Evolutionary conservation across 2,113 vertebrate genomes (phyloP), one percentile per base, ranked within the genome.

Genomic region (Tragulus kanchil): DNA sequence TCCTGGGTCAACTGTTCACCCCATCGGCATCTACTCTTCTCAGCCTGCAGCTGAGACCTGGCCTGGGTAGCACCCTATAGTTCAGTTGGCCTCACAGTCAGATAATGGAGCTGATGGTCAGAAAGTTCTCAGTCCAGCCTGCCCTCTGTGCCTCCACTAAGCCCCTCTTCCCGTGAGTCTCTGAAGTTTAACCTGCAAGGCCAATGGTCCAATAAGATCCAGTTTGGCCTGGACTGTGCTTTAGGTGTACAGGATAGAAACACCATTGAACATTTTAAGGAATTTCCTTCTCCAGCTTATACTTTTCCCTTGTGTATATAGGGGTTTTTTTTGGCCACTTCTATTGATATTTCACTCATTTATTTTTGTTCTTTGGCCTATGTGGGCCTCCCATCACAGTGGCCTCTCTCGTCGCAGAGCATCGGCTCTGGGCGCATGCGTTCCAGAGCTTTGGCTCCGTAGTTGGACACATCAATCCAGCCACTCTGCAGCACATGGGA

Each of bases 1-100:
- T 61, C 58, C 10, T 5, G 8, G 15, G 16, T 31, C 69, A 36
- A 1, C 16, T 0, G 0, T 6, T 6, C 58, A 31, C 23, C 17
- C 83, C 1, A 7, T 6, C 15, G 7, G 45, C 48, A 45, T 16
- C 50, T 8, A 0, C 0, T 10, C 17, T 62, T 45, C 65, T 58
- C 13, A 3, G 56, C 26, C 13, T 59, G 67, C n/a, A 31, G 45
- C 8, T 54, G 26, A 85, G 19, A 50, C 15, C 12, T 26, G 45
- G 14, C 15, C 50, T 3, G 12, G 16, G 10, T 21, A 77, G 50
- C 23, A 67, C 10, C 23, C 82, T 75, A 3, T 19, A 42, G 2
- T 31, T 12, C 31, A 73, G 14, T 1, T 26, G 71, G 25, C 16
- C 48, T 9, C 31, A 61, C 21, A 54, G 1, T 28, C 48, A 50